These are phyloP conservation scores for Centropyge bicolor DNA, from an alignment of 2,797 vertebrate genomes.

Conservation along the genomic window DNA sequence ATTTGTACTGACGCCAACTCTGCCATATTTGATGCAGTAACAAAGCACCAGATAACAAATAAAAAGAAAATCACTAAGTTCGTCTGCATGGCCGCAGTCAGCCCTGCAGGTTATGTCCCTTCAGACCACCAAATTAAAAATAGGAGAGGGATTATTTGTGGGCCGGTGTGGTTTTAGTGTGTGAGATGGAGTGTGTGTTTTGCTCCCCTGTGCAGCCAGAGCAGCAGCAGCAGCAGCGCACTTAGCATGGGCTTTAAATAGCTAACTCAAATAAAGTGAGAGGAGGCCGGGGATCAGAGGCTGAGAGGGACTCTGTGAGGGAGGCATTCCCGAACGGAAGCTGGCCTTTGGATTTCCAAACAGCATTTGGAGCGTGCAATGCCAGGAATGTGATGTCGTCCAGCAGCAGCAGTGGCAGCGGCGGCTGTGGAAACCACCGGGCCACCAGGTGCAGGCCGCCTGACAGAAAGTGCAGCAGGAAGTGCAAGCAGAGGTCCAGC, in stretches of 20 bases:
- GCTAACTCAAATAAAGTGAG: slow-evolving; percentile 82
- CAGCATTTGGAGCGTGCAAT: slow-evolving; percentile 74
- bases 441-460: slow-evolving; percentile 66
- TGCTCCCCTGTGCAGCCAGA: slow-evolving; percentile 54
- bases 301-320: slow-evolving; percentile 79
- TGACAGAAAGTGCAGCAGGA: slow-evolving; percentile 74
- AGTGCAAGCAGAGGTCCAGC: slow-evolving; percentile 60
- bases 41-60: slow-evolving; percentile 40
- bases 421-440: slow-evolving; percentile 62
- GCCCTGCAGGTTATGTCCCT: slow-evolving; percentile 55
- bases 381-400: slow-evolving; percentile 80
- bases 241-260: slow-evolving; percentile 82
- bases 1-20: no score
- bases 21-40: slow-evolving; percentile 13
- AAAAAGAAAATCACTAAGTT: slow-evolving; percentile 28
- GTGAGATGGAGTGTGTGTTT: slow-evolving; percentile 71
- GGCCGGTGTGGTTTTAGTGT: slow-evolving; percentile 69
- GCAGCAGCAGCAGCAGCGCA: slow-evolving; percentile 63
- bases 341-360: slow-evolving; percentile 77
- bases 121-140: slow-evolving; percentile 71
- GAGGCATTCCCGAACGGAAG: slow-evolving; percentile 82
- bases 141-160: slow-evolving; percentile 80
- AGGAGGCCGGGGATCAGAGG: slow-evolving; percentile 78
- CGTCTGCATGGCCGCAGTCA: slow-evolving; percentile 26
- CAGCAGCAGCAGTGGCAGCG: slow-evolving; percentile 34